These are phyloP conservation scores for Lerista edwardsae DNA, from an alignment of 2,797 vertebrate genomes.

Conservation along the genomic window DNA sequence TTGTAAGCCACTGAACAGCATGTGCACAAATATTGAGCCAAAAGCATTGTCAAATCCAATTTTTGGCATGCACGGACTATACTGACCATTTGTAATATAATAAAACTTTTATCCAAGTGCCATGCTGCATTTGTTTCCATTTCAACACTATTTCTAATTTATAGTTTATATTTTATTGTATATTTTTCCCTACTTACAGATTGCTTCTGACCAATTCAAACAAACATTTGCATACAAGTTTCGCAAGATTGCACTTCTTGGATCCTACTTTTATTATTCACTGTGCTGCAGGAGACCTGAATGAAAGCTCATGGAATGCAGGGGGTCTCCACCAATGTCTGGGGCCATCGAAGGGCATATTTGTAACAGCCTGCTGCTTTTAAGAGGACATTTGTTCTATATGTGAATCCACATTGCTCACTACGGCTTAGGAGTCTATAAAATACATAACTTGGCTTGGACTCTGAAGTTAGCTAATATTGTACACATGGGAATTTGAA, in stretches of 20 bases:
- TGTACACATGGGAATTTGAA: slow-evolving; percentile 40
- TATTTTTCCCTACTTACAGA: neutral
- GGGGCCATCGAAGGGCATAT: neutral
- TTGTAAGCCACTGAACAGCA: neutral
- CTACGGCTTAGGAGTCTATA: slow-evolving; percentile 41
- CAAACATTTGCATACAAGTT: neutral
- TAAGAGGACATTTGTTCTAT: slow-evolving; percentile 45
- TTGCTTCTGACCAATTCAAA: neutral
- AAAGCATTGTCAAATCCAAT: neutral
- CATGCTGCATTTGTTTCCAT: neutral
- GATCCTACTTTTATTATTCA: slow-evolving; percentile 14
- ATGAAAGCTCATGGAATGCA: neutral
- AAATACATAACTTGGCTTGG: slow-evolving; percentile 43
- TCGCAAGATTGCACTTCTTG: neutral
- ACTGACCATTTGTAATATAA: neutral
- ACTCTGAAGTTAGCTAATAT: slow-evolving; percentile 17
- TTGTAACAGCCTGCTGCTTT: neutral
- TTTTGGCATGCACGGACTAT: neutral
- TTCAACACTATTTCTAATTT: neutral
- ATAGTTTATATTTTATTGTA: neutral
- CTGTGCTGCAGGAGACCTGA: neutral
- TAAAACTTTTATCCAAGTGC: neutral
- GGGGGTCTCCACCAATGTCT: neutral
- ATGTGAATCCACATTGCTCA: neutral
- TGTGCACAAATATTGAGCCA: neutral